Base-by-base conservation (phyloP, 2,888 invertebrate species). In the Oasisia sp. region DNA sequence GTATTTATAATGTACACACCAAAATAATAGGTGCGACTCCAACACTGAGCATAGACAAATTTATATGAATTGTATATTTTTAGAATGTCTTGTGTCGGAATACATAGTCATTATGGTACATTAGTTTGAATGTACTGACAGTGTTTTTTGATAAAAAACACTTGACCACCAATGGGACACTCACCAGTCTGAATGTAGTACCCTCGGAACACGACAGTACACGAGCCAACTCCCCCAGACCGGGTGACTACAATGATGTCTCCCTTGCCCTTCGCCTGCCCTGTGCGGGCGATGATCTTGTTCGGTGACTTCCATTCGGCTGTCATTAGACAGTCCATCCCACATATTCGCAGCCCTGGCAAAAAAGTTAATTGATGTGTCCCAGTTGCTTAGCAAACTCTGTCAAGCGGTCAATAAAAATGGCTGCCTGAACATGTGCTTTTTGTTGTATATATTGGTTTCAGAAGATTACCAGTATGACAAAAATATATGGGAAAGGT, bases 251-350 rank as follows among this genome's bases (percentile, higher is more conserved):
- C 95, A 56, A 96, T 95, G 91, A 96, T 95, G 92, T 96, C 96
- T 12, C 96, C 96, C 92, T 95, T 96, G 3, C 96, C 96, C 92
- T 96, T 96, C 5, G 96, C 98, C 0, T 98, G 98, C 0, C 99
- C 99, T 8, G 99, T 98, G 92, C 99, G 97, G 0, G 99, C 99
- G 92, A 99, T 98, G 94, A 99, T 99, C 97, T 99, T 99, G 96
- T 99, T 99, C 58, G 98, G 97, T 0, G 99, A 99, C 95, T 99
- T 98, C 99, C 99, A 99, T 97, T 99, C 99, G 0, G 99, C 99
- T 27, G 99, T 98, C 92, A 99, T 96, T 56, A 99, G 97, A 95
- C 99, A 99, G 95, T 99, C 99, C 94, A 98, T 98, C 0, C 98
- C 99, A 97, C 99, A 99, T 95, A 99, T 99, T 95, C 98, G 98